These are phyloP conservation scores for Nomada flava DNA, from an alignment of 2,888 invertebrate species.

Conservation along the genomic window DNA sequence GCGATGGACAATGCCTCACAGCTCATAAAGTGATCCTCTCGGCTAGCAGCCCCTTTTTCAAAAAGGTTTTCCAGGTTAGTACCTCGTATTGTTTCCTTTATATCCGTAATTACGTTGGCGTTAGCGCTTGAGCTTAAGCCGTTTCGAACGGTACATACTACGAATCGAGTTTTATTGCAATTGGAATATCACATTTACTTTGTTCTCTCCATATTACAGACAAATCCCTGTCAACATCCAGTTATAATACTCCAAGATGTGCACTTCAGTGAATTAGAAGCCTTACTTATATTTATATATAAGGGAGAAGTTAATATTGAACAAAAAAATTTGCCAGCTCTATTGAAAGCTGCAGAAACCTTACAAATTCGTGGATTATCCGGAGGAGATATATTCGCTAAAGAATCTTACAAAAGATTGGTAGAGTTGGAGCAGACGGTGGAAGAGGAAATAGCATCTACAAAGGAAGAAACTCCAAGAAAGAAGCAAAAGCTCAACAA, in stretches of 20 bases:
- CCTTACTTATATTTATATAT: slow-evolving; percentile 89
- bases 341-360: slow-evolving; percentile 89
- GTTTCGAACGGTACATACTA: neutral
- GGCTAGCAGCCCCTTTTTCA: slow-evolving; percentile 89
- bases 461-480: slow-evolving; percentile 73
- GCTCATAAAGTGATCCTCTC: slow-evolving; percentile 89
- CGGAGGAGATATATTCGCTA: slow-evolving; percentile 85
- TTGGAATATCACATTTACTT: neutral
- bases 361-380: slow-evolving; percentile 89
- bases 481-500: slow-evolving; percentile 77
- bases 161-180: neutral
- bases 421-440: slow-evolving; percentile 74
- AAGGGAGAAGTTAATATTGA: slow-evolving; percentile 91
- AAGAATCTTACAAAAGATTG: slow-evolving; percentile 82
- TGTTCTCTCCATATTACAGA: slow-evolving; percentile 85
- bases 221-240: slow-evolving; percentile 90
- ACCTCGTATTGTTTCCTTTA: neutral
- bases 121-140: slow-evolving; percentile 25
- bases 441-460: slow-evolving; percentile 59
- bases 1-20: slow-evolving; percentile 88
- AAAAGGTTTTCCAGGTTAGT: slow-evolving; percentile 87
- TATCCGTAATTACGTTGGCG: neutral
- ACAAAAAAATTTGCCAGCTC: slow-evolving; percentile 88
- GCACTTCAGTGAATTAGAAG: slow-evolving; percentile 88
- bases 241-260: slow-evolving; percentile 91